Conservation (phyloP, 2,797 vertebrate species). For the Gobio occitaniae region DNA sequence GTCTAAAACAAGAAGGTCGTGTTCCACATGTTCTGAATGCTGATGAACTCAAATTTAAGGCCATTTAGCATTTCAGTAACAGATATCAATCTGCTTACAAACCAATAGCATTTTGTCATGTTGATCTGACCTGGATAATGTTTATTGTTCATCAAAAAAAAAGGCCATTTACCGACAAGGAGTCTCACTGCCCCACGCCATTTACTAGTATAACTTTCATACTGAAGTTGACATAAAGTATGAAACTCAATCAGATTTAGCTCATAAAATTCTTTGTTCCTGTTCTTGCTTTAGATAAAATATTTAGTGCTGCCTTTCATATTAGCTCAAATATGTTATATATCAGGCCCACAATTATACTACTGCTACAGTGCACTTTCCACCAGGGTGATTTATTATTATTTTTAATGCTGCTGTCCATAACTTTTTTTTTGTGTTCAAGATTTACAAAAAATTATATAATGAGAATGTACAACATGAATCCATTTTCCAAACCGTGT, state of each 20-base stretch:
- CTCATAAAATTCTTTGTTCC: not conserved
- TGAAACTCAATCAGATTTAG: not conserved
- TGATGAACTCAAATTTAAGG: not conserved
- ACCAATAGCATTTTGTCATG: not conserved
- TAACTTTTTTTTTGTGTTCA: too few relatives aligned
- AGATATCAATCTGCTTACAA: not conserved
- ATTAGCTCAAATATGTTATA: not conserved
- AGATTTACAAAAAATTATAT: too few relatives aligned
- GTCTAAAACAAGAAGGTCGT: slow-evolving; percentile 2
- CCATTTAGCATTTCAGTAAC: not conserved
- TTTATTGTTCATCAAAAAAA: not conserved
- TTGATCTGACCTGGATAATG: not conserved
- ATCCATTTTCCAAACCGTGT: too few relatives aligned
- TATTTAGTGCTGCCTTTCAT: slow-evolving; percentile 3
- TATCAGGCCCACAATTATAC: not conserved
- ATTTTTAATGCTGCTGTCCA: not conserved
- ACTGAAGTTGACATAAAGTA: not conserved
- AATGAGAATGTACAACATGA: too few relatives aligned
- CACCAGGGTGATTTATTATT: not conserved
- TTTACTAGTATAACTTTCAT: not conserved
- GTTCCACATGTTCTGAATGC: slow-evolving; percentile 12
- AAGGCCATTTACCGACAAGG: not conserved
- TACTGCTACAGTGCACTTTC: not conserved
- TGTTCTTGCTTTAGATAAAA: slow-evolving; percentile 13
- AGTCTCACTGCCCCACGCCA: not conserved